Base-by-base conservation (phyloP, 2,888 invertebrate species). In the Xestia c-nigrum region DNA sequence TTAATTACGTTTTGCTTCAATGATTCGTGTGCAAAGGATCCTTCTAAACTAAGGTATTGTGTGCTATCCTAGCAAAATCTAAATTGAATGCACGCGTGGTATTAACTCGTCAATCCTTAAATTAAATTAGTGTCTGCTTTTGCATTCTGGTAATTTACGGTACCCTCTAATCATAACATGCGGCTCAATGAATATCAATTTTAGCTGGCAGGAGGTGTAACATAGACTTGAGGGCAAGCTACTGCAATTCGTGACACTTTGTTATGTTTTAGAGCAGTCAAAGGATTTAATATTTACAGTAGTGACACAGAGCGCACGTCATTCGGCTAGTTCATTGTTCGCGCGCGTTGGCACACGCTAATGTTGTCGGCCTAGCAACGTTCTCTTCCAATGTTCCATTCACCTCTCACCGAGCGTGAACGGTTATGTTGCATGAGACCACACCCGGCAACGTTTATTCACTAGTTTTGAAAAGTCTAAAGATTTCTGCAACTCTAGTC, bases 321-420 rank as follows among this genome's bases (percentile, higher is more conserved):
- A 94, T 90, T 92, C 91, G 91, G 88, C 92, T 94, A 92, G 96
- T 95, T 96, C 94, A 96, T 96, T 96, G 96, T 96, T 96, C 96
- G 94, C 90, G 93, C 92, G 92, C 92, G 94, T 93, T 94, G 95
- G 95, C 95, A 94, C 94, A 94, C 93, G 92, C 93, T 93, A 94
- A 95, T 94, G 94, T 92, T 92, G 94, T 91, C 94, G 95, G 95
- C 95, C 95, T 95, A 95, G 95, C 96, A 94, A 94, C 94, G 92
- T 92, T 94, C 91, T 90, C 93, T 91, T 90, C 90, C 88, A 91
- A 89, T 92, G 93, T 94, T 95, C 96, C 96, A 95, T 95, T 96
- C 96, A 96, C 96, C 96, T 96, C 96, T 96, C 95, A 96, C 96
- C 93, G 94, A 94, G 94, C 95, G 93, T 94, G 94, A 95, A 94